Evolutionary conservation across 1,140 invertebrate genomes (phyloP), one percentile per base, ranked within the genome.

Genomic region (Drosophila aff.): DNA sequence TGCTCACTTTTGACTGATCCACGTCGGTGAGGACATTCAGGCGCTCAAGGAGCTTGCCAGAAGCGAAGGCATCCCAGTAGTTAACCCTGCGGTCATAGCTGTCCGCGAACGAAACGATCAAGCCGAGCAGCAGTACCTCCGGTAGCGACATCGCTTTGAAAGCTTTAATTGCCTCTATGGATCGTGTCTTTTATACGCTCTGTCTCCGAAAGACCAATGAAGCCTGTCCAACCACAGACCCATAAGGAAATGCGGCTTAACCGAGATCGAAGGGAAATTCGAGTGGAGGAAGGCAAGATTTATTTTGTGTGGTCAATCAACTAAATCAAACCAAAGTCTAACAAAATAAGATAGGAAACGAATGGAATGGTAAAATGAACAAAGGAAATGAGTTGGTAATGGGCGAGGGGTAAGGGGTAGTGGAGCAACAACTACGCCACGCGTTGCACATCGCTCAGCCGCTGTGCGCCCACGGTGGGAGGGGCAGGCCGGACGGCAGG

Each of bases 31-130:
- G 23, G 0, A 68, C 72, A 33, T 91, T 83, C 43, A 91, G 23
- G 1, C 82, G 79, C 43, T 91, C 59, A 11, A 91, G 73, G 43
- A 91, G 64, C 69, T 82, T 81, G 38, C 86, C 86, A 2, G 86
- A 87, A 9, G 69, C 79, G 66, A 86, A 91, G 21, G 86, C 79
- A 63, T 91, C 65, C 86, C 86, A 91, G 43, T 86, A 91, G 73
- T 91, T 91, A 43, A 91, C 60, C 11, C 52, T 73, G 11, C 63
- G 38, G 44, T 89, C 85, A 49, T 89, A 89, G 26, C 64, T 60
- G 23, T 61, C 26, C 10, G 21, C 38, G 11, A 43, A 13, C 36
- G 41, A 67, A 46, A 57, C 67, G 43, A 49, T 53, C 23, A 71
- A 43, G n/a, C 62, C 55, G 18, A 89, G 11, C 36, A 80, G 21